Percentiles rank a stretch among this genome's conserved stretches.
These are phyloP conservation scores for Athripsodes cinereus DNA, from an alignment of 2,888 invertebrate species.

Conservation along the genomic window DNA sequence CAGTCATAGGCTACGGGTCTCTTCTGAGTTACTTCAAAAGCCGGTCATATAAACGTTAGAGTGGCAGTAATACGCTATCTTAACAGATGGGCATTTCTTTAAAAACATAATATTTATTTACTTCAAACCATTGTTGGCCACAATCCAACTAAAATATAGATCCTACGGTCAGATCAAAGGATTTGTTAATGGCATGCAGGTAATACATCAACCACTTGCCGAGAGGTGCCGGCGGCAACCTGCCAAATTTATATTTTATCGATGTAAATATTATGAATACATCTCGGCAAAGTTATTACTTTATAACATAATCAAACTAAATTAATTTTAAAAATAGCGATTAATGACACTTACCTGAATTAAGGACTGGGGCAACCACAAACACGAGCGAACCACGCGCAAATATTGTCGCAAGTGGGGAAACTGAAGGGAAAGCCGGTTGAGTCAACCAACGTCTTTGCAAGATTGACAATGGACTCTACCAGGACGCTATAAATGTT, in stretches of 20 bases:
- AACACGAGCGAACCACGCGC: conserved; percentile 21
- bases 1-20: no score
- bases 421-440: conserved; percentile 14
- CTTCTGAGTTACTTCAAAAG: no score
- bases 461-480: conserved; percentile 16
- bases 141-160: no score
- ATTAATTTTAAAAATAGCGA: neutral
- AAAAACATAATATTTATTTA: no score
- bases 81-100: no score
- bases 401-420: conserved; percentile 23
- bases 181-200: no score
- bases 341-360: conserved; percentile 13
- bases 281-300: neutral
- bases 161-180: no score
- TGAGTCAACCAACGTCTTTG: conserved; percentile 20
- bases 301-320: neutral
- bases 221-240: conserved; percentile 1
- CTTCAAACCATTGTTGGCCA: no score
- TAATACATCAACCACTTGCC: conserved; percentile 3
- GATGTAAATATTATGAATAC: no score
- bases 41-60: no score
- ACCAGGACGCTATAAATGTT: conserved; percentile 12
- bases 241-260: conserved; percentile 5
- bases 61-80: no score
- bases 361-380: conserved; percentile 6